Percentiles rank a stretch among this genome's conserved stretches.
These are phyloP conservation scores for Sminthurides aquaticus DNA, from an alignment of 2,888 invertebrate genomes.

Conservation along the genomic window DNA sequence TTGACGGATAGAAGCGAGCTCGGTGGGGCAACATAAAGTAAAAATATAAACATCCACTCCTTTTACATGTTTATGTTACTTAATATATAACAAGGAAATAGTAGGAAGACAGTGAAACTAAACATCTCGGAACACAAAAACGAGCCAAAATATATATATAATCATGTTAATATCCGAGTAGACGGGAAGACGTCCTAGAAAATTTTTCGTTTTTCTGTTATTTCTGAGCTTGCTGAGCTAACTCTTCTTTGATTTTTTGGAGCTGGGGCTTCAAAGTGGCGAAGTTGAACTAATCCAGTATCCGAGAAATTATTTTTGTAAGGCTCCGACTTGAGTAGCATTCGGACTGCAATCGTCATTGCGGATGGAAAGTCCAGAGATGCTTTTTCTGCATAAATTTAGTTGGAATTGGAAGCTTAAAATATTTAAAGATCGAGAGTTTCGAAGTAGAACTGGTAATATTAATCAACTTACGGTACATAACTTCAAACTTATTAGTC, in stretches of 20 bases:
- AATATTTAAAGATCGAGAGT: too few species aligned
- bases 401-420: neutral
- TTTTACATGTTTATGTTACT: neutral
- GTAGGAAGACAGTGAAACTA: too few species aligned
- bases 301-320: conserved; percentile 16
- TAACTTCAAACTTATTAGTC: conserved; percentile 22
- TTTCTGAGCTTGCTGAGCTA: conserved; percentile 12
- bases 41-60: neutral
- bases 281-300: conserved; percentile 14
- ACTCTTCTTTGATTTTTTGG: neutral
- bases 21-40: neutral
- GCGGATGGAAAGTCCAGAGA: conserved; percentile 16
- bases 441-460: too few species aligned
- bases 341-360: conserved; percentile 14
- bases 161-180: too few species aligned
- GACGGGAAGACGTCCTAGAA: too few species aligned
- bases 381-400: conserved; percentile 6
- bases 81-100: too few species aligned
- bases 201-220: conserved; percentile 15
- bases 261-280: conserved; percentile 11
- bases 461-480: conserved; percentile 12
- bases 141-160: too few species aligned
- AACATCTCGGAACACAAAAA: too few species aligned
- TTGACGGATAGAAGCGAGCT: neutral
- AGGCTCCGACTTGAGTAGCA: conserved; percentile 10